These are phyloP conservation scores for Selene dorsalis DNA, from an alignment of 2,797 vertebrate species.

Conservation along the genomic window DNA sequence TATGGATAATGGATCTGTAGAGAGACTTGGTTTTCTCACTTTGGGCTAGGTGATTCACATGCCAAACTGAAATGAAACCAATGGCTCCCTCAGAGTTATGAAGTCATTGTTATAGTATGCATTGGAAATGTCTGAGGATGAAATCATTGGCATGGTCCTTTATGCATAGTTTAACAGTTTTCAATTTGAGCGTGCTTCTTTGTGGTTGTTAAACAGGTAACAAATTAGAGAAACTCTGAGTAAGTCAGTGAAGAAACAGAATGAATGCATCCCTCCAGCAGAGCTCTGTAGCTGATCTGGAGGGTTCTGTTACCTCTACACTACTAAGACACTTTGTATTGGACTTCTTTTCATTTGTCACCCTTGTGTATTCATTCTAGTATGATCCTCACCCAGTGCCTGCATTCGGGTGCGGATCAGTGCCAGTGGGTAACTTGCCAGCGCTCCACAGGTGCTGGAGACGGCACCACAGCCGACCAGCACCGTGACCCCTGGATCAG, in stretches of 20 bases:
- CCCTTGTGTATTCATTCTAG: not conserved
- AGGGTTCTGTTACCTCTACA: not conserved
- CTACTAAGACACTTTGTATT: not conserved
- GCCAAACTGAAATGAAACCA: not conserved
- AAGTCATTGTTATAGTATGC: not conserved
- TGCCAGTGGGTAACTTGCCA: constrained; percentile 95
- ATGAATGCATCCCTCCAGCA: not conserved
- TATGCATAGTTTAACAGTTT: not conserved
- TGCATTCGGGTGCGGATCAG: constrained; percentile 97
- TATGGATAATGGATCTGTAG: too few species aligned
- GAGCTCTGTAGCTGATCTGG: not conserved
- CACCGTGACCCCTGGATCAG: constrained; percentile 92
- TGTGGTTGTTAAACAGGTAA: too few species aligned
- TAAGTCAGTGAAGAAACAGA: too few species aligned
- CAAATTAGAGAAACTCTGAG: too few species aligned
- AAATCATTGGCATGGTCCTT: not conserved
- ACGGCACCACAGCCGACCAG: constrained; percentile 92
- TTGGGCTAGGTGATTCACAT: too few species aligned
- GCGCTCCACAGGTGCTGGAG: constrained; percentile 95
- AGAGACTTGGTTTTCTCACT: too few species aligned
- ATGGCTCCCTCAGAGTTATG: not conserved
- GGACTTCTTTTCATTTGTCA: not conserved
- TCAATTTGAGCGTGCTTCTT: not conserved
- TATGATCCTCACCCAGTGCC: constrained; percentile 89
- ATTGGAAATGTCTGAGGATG: not conserved